Evolutionary conservation across 1,140 invertebrate genomes (phyloP).

Genomic region (Aphaenogaster rudis): DNA sequence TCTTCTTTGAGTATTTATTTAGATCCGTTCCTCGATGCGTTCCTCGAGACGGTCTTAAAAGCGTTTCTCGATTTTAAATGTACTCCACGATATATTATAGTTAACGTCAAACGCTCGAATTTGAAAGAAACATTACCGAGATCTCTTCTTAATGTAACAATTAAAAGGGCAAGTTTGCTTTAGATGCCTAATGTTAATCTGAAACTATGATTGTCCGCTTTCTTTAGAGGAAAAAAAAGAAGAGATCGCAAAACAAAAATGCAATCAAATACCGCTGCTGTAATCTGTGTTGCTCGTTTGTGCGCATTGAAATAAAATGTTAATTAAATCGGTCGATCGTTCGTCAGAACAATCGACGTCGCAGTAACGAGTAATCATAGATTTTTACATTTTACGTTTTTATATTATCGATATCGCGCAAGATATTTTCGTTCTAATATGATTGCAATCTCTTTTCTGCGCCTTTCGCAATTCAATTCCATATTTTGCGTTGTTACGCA

Average conservation of each 20-base stretch:
- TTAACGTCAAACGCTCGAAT: not conserved
- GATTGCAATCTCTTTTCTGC: not conserved
- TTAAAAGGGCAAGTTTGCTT: not conserved
- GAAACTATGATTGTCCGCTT: not conserved
- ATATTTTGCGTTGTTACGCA: not conserved
- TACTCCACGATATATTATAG: not conserved
- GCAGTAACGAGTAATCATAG: not conserved
- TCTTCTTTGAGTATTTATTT: constrained; percentile 1
- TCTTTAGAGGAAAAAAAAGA: not conserved
- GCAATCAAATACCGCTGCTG: not conserved
- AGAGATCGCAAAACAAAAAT: not conserved
- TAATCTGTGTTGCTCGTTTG: not conserved
- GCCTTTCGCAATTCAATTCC: not conserved
- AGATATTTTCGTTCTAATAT: not conserved
- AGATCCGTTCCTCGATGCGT: constrained; percentile 6
- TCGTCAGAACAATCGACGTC: not conserved
- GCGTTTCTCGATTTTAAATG: constrained; percentile 1
- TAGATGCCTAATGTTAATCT: constrained; percentile 1
- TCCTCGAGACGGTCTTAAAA: not conserved
- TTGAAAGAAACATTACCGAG: constrained; percentile 6
- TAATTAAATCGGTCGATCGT: constrained; percentile 11
- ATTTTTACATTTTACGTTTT: constrained; percentile 3
- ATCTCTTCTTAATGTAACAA: constrained; percentile 6
- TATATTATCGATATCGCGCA: not conserved
- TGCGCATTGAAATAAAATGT: constrained; percentile 30